Evolutionary conservation across 2,797 vertebrate genomes (phyloP).

Genomic region (Lacerta agilis): DNA sequence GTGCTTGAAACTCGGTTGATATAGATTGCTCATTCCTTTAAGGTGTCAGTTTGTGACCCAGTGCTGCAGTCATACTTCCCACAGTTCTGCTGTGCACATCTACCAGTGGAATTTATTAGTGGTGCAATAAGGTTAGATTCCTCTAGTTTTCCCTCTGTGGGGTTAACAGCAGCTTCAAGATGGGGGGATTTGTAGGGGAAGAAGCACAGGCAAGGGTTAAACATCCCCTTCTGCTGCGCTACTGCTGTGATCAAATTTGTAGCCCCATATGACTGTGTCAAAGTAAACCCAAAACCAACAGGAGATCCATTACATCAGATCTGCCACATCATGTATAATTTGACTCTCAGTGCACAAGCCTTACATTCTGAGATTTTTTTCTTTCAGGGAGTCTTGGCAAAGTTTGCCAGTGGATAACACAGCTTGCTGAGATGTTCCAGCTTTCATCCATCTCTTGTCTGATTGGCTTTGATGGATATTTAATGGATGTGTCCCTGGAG

Average conservation of each 20-base stretch:
- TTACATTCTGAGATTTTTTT: not conserved
- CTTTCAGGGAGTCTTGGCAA: fast-evolving
- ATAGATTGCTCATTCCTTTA: not conserved
- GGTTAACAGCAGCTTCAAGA: not conserved
- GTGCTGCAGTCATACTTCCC: not conserved
- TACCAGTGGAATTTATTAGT: not conserved
- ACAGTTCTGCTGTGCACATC: not conserved
- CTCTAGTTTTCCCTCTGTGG: not conserved
- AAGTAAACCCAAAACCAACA: not conserved
- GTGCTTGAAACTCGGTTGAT: too few relatives aligned
- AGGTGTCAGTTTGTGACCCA: not conserved
- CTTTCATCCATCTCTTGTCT: conserved; percentile 22
- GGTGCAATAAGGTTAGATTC: too few relatives aligned
- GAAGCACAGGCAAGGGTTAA: not conserved
- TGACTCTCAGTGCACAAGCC: not conserved
- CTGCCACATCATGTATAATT: not conserved
- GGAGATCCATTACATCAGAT: not conserved
- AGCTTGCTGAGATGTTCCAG: conserved; percentile 9
- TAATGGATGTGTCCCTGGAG: conserved; percentile 17
- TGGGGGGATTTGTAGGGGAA: not conserved
- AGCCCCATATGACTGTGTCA: not conserved
- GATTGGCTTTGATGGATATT: conserved; percentile 19
- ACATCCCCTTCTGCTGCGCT: not conserved
- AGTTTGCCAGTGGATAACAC: not conserved
- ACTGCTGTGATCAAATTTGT: not conserved